Evolutionary conservation across 2,888 invertebrate genomes (phyloP), one percentile per base, ranked within the genome.

Genomic region (Bembecia ichneumoniformis): DNA sequence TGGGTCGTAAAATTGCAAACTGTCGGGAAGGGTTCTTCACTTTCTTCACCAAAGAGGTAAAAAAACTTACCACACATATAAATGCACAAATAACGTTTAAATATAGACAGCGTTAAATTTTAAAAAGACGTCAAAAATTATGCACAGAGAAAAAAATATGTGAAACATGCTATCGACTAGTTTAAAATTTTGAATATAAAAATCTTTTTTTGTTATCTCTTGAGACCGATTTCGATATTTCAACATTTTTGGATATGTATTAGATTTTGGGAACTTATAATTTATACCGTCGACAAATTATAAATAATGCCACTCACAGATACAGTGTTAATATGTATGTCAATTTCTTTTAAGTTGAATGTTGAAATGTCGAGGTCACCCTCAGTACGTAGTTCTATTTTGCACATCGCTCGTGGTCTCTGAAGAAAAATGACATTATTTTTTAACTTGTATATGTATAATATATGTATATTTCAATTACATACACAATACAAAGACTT

Each of bases 381-480:
- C 74, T 63, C 58, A 40, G 49, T 65, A 59, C 57, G 62, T 64
- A 63, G 62, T 68, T 58, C 65, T 74, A 75, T 72, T 77, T 77
- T 79, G 76, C 77, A 76, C 74, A 70, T 74, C 64, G 59, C 66
- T 73, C 65, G 73, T 82, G 82, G 80, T 83, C 79, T 78, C 71
- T 58, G 79, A 82, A 82, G 83, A 79, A 79, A 76, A 80, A 79
- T 71, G 84, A 82, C 77, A 77, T 77, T 78, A 74, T 63, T 68
- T 61, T 71, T 69, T 71, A 82, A 83, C 80, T 77, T 86, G 86
- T 87, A 84, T 86, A 40, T 13, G 40, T 40, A 83, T 84, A 84
- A 82, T 83, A 83, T 82, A 82, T 86, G 83, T 87, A 86, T 86
- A 86, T 77, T 82, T 86, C 71, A 81, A 76, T 82, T 84, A 84